Percentiles rank a stretch among this genome's conserved stretches.
phyloP scores from a whole-genome alignment of 2,113 vertebrate genomes.

The Cyphomyrus discorhynchus region DNA sequence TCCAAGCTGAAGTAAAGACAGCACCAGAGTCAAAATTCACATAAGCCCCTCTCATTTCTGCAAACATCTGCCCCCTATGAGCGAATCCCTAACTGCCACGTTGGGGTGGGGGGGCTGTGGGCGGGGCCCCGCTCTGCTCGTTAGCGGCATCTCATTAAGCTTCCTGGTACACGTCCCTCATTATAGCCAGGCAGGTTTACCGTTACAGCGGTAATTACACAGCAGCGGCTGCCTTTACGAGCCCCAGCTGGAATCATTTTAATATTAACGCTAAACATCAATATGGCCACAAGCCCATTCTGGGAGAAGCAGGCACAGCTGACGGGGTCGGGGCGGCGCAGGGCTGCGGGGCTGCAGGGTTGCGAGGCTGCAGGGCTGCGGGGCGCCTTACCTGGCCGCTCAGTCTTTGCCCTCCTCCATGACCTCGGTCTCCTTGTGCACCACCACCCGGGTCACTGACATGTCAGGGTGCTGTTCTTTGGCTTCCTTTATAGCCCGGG shows the following conservation, averaged over 20 bases:
- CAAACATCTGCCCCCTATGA: background rate
- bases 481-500: conserved; percentile 98
- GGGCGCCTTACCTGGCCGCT: conserved; percentile 45
- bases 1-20: background rate
- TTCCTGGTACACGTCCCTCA: background rate
- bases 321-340: no score
- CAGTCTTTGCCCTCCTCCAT: conserved; percentile 75
- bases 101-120: background rate
- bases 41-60: background rate
- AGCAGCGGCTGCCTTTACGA: background rate
- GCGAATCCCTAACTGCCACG: background rate
- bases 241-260: background rate
- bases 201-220: background rate
- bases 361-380: no score
- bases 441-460: conserved; percentile 97
- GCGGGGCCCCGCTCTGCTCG: background rate
- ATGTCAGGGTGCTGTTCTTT: conserved; percentile 99
- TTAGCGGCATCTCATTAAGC: background rate
- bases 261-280: background rate
- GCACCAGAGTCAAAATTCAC: background rate
- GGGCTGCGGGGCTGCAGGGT: no score
- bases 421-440: conserved; percentile 95
- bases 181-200: background rate
- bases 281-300: background rate
- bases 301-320: background rate